Evolutionary conservation across 2,797 vertebrate genomes (phyloP).

Genomic region (Oceanodroma leucorhoa): DNA sequence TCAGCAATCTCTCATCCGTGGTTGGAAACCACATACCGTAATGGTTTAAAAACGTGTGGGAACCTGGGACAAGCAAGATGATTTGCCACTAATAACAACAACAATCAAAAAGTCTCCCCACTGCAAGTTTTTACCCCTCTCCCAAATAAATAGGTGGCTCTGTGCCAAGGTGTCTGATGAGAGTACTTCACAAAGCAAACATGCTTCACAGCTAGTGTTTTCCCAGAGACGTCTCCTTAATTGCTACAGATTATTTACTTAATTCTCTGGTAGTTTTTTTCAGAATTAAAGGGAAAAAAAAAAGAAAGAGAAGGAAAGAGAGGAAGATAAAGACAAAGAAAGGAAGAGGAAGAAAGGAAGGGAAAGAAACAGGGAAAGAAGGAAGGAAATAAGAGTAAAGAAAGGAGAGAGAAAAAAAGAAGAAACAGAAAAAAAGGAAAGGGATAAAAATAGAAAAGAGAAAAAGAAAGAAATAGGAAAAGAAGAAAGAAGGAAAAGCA

Average conservation of each 20-base stretch:
- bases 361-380: background rate
- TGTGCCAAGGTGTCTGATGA: background rate
- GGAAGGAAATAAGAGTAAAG: fast-evolving
- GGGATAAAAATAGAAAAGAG: background rate
- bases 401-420: background rate
- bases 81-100: background rate
- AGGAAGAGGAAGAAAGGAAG: background rate
- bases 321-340: background rate
- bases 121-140: background rate
- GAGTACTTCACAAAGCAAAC: background rate
- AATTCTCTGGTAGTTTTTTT: background rate
- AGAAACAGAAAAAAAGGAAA: background rate
- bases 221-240: background rate
- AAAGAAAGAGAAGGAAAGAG: background rate
- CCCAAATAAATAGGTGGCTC: background rate
- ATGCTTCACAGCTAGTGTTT: background rate
- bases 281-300: background rate
- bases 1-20: background rate
- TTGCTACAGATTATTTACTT: background rate
- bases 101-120: background rate
- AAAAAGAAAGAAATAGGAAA: background rate
- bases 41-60: background rate
- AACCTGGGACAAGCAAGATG: background rate
- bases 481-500: background rate
- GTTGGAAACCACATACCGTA: background rate